Base-by-base conservation (phyloP, 2,797 vertebrate species). In the Chelmon rostratus region DNA sequence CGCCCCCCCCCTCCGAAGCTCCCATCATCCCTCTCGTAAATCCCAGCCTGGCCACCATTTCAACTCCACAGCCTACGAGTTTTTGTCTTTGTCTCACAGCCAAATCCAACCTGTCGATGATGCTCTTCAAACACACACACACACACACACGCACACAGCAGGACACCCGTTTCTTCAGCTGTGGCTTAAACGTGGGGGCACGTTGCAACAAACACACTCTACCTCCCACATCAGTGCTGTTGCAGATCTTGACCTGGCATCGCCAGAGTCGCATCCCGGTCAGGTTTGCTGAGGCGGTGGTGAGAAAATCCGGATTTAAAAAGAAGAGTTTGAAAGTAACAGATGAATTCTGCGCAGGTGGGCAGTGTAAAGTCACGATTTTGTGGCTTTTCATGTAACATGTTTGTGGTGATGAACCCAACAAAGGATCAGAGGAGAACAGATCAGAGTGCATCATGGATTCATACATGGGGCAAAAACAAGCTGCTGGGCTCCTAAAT, bases 81-180 rank as follows among this genome's bases (percentile, higher is more conserved):
- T 67, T 52, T 64, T 64, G 59, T 73, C 71, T 84, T 78, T 82
- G 56, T 74, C 57, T 76, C 28, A 12, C 42, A 61, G 74, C 70
- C 72, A 84, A 76, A 76, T 82, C 75, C 72, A 76, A 12, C 31
- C 38, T 68, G 57, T 81, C 68, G 53, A 74, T 66, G 75, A 65
- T 37, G 53, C 18, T 38, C 33, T 37, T 33, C 33, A 38, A 28
- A 57, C 35, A 38, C 66, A 53, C 25, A 46, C 52, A 58, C 33
- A 59, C 44, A 40, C 33, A 68, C 31, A 52, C 28, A 64, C 33
- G 33, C 38, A 46, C 25, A 52, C n/a, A 53, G 28, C 2, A 15
- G 13, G 37, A 47, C 31, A 54, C 65, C 28, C 3, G 15, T 33
- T 42, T 58, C 47, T 69, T 61, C 21, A 3, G 40, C 21, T 74